Evolutionary conservation across 2,113 vertebrate species (phyloP), one percentile per base, ranked within the genome.

Genomic region (Chaetops frenatus): DNA sequence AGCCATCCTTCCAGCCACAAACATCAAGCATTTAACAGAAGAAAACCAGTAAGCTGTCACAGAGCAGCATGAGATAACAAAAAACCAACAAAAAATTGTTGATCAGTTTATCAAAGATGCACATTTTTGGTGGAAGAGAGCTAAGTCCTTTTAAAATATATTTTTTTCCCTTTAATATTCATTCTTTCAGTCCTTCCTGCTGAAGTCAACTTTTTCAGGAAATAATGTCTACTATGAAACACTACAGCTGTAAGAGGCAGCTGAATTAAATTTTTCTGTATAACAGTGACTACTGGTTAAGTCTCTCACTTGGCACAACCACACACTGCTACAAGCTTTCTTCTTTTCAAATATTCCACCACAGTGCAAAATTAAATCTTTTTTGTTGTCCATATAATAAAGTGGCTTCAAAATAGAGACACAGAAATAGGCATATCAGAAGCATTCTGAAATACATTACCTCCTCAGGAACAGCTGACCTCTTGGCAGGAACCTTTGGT

Each of bases 401-500:
- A 86, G 36, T 33, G 28, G 27, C 24, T 72, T 93, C 38, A 82
- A 89, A 85, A 58, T 10, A 85, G 53, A 93, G 19, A 56, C 53
- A 81, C 2, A 77, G 53, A 84, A 76, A 40, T 24, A 74, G 61
- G 80, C 50, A 8, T 31, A 64, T 51, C 42, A 80, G 33, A 50
- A 60, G 33, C 25, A 21, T 70, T 95, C 54, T 74, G 57, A 95
- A 86, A 91, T 47, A 74, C 58, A 18, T 86, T 96, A 99, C 99
- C 98, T 99, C 99, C 56, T 99, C 99, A 57, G 99, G 99, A 56
- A 99, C 92, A 14, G 98, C 98, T 2, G 98, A 97, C 91, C 98
- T 98, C 96, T 98, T 99, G 53, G 98, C 98, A 28, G 99, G 98
- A 86, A 96, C 96, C 40, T 97, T 97, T 22, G 97, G 92, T 89